These are phyloP conservation scores for Chloroceryle aenea DNA, from an alignment of 2,113 vertebrate genomes.

Conservation along the genomic window DNA sequence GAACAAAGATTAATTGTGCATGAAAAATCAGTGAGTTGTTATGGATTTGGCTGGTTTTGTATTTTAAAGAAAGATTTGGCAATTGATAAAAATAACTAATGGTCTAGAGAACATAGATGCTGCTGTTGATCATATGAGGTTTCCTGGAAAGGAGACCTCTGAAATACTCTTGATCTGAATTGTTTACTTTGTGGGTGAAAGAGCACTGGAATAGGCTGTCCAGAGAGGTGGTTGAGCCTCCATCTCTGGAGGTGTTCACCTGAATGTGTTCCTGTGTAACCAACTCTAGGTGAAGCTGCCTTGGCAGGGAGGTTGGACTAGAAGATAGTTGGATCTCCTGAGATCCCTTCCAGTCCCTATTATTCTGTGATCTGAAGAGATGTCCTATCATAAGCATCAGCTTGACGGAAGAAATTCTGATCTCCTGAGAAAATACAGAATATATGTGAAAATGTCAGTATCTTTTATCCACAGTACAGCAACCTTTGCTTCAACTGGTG, in stretches of 20 bases:
- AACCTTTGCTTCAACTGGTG: not conserved
- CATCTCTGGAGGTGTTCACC: no score
- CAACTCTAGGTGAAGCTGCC: no score
- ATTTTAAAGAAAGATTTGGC: not conserved
- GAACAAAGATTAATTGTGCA: not conserved
- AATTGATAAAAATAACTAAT: not conserved
- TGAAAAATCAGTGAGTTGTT: not conserved
- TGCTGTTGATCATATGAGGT: not conserved
- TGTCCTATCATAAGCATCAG: not conserved
- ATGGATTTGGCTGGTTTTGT: not conserved
- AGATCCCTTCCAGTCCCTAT: no score
- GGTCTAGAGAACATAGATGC: not conserved
- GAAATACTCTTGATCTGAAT: not conserved
- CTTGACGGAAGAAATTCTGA: not conserved
- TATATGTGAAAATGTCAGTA: not conserved
- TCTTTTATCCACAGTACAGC: not conserved
- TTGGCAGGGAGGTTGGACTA: no score
- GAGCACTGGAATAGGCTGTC: no score
- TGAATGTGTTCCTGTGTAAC: no score
- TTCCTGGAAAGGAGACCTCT: constrained; percentile 1
- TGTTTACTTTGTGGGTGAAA: no score
- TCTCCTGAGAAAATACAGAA: not conserved
- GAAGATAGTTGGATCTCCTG: no score
- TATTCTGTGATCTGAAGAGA: not conserved
- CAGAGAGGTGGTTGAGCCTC: no score